Percentiles rank a stretch among this genome's conserved stretches.
Conservation (phyloP, 2,797 vertebrate species). For the Leuciscus waleckii region DNA sequence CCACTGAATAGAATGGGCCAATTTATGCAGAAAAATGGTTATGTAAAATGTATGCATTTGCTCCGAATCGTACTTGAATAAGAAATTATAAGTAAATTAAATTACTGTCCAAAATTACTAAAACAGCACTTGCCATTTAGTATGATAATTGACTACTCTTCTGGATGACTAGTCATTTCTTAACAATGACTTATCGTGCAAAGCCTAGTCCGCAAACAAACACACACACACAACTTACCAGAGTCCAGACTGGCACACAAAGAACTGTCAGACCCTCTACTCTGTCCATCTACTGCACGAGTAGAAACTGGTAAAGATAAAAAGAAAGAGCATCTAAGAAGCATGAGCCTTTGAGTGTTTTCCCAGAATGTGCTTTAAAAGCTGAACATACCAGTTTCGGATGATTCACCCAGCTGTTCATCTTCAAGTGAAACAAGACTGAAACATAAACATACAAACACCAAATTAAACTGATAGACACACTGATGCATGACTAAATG, state of each 20-base stretch:
- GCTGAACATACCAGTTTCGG: constrained; percentile 72
- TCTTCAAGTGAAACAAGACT: constrained; percentile 85
- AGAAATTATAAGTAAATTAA: background rate
- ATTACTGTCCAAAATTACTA: background rate
- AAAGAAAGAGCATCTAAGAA: background rate
- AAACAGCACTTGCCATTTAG: background rate
- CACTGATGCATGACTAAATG: constrained; percentile 1
- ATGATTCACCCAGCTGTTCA: constrained; percentile 66
- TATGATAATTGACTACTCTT: background rate
- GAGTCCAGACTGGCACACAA: constrained; percentile 67
- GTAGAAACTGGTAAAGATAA: constrained; percentile 59
- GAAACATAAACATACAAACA: constrained; percentile 39
- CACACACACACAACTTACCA: constrained; percentile 51
- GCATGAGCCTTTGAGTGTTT: background rate
- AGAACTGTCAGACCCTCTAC: constrained; percentile 56
- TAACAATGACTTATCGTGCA: background rate
- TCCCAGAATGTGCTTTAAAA: constrained; percentile 18
- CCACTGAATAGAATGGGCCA: too few relatives aligned
- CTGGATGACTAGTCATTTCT: background rate
- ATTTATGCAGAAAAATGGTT: too few relatives aligned
- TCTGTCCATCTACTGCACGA: constrained; percentile 63
- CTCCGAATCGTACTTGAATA: too few relatives aligned
- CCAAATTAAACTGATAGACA: background rate
- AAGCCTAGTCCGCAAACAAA: background rate
- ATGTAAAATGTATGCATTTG: too few relatives aligned